These are phyloP conservation scores for Anthrax anthrax DNA, from an alignment of 2,888 invertebrate species.

Conservation along the genomic window DNA sequence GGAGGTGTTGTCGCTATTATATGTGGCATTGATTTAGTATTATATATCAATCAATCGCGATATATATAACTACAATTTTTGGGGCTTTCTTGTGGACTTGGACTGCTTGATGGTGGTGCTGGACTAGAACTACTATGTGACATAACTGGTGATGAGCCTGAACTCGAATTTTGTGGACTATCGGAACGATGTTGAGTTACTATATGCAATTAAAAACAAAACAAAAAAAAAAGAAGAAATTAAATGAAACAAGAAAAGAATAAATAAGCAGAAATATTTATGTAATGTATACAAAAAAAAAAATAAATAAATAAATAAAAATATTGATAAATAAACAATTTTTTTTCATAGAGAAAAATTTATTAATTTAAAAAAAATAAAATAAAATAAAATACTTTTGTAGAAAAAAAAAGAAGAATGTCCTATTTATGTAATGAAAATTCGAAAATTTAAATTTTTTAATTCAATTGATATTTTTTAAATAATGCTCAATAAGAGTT, in stretches of 20 bases:
- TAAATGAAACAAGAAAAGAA: background rate
- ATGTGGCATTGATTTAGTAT: slow-evolving; percentile 35
- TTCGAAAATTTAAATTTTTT: no score
- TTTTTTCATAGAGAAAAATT: no score
- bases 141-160: slow-evolving; percentile 36
- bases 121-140: slow-evolving; percentile 37
- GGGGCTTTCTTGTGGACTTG: slow-evolving; percentile 37
- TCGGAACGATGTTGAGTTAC: slow-evolving; percentile 37
- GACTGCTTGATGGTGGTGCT: slow-evolving; percentile 36
- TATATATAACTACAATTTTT: slow-evolving; percentile 37
- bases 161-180: slow-evolving; percentile 36
- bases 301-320: no score
- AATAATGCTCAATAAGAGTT: no score
- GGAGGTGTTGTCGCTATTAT: slow-evolving; percentile 11
- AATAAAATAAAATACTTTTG: no score
- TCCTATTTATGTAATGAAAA: no score
- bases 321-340: no score
- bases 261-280: background rate
- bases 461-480: no score
- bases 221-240: slow-evolving; percentile 3
- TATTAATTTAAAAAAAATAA: no score
- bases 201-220: no score
- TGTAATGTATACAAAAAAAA: background rate
- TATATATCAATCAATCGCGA: slow-evolving; percentile 37
- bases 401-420: no score